These are phyloP conservation scores for Erannis defoliaria DNA, from an alignment of 2,888 invertebrate genomes.

Conservation along the genomic window DNA sequence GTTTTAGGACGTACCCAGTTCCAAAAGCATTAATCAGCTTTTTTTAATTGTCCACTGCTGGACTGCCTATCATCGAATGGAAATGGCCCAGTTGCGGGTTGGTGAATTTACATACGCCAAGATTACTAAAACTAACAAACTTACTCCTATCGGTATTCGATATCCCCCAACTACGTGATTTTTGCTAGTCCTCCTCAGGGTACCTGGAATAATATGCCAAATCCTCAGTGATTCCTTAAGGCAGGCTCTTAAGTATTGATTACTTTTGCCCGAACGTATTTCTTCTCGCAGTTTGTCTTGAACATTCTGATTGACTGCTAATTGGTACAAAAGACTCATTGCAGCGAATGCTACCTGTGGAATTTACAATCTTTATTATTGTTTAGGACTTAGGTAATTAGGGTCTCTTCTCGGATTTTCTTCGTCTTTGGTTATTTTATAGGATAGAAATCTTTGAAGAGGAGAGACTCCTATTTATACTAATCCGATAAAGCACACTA, in stretches of 20 bases:
- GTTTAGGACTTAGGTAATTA: not conserved
- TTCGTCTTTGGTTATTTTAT: not conserved
- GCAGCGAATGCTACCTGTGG: slow-evolving; percentile 75
- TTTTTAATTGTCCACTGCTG: too few species aligned
- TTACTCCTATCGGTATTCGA: slow-evolving; percentile 69
- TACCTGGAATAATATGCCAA: slow-evolving; percentile 70
- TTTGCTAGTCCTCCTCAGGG: slow-evolving; percentile 69
- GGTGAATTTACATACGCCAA: too few species aligned
- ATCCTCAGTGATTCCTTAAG: slow-evolving; percentile 87
- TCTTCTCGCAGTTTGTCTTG: slow-evolving; percentile 82
- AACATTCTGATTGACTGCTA: slow-evolving; percentile 82
- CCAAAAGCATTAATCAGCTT: too few species aligned
- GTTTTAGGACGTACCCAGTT: too few species aligned
- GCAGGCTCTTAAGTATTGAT: slow-evolving; percentile 87
- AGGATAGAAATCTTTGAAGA: too few species aligned
- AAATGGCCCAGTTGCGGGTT: too few species aligned
- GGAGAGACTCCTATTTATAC: too few species aligned
- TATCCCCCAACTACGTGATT: slow-evolving; percentile 76
- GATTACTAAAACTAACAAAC: not conserved
- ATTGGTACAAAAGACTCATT: slow-evolving; percentile 79
- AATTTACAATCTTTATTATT: not conserved
- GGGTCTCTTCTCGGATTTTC: too few species aligned
- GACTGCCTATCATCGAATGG: too few species aligned
- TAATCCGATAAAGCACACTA: too few species aligned
- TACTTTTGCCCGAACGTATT: slow-evolving; percentile 58